Conservation (phyloP, 1,140 invertebrate species). For the Neodiprion fabricii region DNA sequence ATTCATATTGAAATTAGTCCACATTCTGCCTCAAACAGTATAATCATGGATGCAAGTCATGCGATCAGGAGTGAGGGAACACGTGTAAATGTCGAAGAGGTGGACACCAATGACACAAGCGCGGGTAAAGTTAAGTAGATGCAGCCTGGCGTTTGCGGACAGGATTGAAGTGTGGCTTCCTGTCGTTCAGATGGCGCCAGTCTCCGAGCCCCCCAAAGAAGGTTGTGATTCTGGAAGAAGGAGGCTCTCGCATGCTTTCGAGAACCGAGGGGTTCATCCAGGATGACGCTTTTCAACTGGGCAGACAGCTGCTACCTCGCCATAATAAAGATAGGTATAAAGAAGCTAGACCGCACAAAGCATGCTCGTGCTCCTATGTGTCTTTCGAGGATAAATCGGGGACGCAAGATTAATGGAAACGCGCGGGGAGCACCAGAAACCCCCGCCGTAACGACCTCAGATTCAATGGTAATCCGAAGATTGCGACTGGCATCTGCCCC, state of each 20-base stretch:
- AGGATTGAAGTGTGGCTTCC: background rate
- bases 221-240: background rate
- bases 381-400: slow-evolving; percentile 50
- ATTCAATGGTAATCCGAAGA: slow-evolving; percentile 28
- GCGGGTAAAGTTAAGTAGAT: no score
- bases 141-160: no score
- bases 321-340: slow-evolving; percentile 50
- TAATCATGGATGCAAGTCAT: no score
- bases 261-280: background rate
- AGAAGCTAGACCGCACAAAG: slow-evolving; percentile 48
- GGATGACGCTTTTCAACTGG: slow-evolving; percentile 49
- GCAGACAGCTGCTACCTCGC: slow-evolving; percentile 42
- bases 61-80: no score
- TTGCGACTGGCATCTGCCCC: slow-evolving; percentile 20
- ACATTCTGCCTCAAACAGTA: no score
- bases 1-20: no score
- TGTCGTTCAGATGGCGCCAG: background rate
- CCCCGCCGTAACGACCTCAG: slow-evolving; percentile 15
- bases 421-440: slow-evolving; percentile 14
- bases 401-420: slow-evolving; percentile 50
- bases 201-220: background rate
- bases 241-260: background rate
- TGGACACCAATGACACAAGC: no score
- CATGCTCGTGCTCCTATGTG: slow-evolving; percentile 36
- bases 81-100: no score